Evolutionary conservation across 2,797 vertebrate genomes (phyloP), one percentile per base, ranked within the genome.

Genomic region (Pristis pectinata): DNA sequence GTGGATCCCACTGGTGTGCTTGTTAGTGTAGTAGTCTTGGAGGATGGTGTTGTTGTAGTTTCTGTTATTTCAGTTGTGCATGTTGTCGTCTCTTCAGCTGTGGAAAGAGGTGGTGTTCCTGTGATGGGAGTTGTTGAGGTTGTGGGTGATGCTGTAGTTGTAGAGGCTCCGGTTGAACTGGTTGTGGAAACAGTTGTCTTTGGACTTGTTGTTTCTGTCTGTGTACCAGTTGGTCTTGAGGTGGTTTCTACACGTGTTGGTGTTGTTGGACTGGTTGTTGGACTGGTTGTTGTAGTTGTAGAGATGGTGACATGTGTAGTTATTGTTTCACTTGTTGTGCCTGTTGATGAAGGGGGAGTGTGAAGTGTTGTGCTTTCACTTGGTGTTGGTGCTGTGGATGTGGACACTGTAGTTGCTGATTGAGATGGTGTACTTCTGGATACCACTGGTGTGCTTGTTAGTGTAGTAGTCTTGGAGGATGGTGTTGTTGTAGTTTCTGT

Each of bases 201-300:
- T 6, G 85, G 8, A 3, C 49, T 56, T 0, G n/a, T n/a, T n/a
- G n/a, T n/a, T n/a, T n/a, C n/a, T n/a, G n/a, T n/a, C n/a, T n/a
- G n/a, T n/a, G n/a, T n/a, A n/a, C n/a, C n/a, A n/a, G n/a, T n/a
- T n/a, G n/a, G n/a, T n/a, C 34, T 91, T 0, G 13, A 0, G 10
- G 77, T 94, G 24, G 61, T 3, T 76, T 24, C 93, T 67, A 4
- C 13, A 82, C 2, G 61, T 44, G 53, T 13, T 94, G 93, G 94
- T 15, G 37, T 95, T 61, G 59, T 95, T 67, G 87, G n/a, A n/a
- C n/a, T n/a, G n/a, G n/a, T n/a, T n/a, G n/a, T n/a, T n/a, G n/a
- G 94, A 13, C 67, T 7, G 77, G 9, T 19, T 4, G 89, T 80
- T 9, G 95, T 87, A 80, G 96, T 96, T 0, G 95, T n/a, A n/a